These are phyloP conservation scores for Typhlomys cinereus DNA, from an alignment of 2,113 vertebrate species.

Conservation along the genomic window DNA sequence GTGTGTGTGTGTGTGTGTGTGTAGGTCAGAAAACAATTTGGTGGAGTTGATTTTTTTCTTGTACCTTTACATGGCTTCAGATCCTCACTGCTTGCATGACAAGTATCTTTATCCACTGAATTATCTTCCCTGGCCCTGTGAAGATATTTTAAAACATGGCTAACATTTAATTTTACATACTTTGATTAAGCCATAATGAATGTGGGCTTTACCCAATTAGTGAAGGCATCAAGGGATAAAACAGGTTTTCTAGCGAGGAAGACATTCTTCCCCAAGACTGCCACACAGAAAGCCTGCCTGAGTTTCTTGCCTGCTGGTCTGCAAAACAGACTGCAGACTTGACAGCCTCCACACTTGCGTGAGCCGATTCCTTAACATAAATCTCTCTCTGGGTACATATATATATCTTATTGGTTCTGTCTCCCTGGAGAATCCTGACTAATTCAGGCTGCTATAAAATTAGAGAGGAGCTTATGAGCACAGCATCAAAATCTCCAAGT, in stretches of 20 bases:
- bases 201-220: neutral
- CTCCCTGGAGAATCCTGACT: conserved; percentile 1
- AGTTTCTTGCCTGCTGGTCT: neutral
- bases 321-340: neutral
- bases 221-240: neutral
- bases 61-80: no score
- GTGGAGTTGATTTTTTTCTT: no score
- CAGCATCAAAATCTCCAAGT: neutral
- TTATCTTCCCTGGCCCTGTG: no score
- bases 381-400: neutral
- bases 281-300: neutral
- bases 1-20: no score
- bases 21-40: no score
- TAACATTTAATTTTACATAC: neutral
- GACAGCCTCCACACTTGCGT: neutral
- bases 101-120: no score
- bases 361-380: conserved; percentile 3
- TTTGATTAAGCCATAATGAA: neutral
- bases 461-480: neutral
- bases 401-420: conserved; percentile 3
- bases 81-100: no score
- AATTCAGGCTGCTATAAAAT: conserved; percentile 20
- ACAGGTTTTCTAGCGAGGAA: neutral
- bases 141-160: neutral
- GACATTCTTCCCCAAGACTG: neutral